Evolutionary conservation across 1,140 invertebrate genomes (phyloP), one percentile per base, ranked within the genome.

Genomic region (Melanaphis sacchari): DNA sequence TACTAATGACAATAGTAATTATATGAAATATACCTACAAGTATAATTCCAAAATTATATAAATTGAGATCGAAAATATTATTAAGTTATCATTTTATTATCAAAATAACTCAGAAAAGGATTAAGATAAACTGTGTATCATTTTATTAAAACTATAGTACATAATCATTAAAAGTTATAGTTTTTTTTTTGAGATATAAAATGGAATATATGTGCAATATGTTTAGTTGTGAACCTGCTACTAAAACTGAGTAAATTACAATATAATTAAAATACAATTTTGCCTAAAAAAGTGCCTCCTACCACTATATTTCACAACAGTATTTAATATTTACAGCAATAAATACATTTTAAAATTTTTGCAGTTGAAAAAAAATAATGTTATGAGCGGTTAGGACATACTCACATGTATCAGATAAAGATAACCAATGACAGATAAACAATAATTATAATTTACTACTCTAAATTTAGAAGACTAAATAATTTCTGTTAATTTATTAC

Each of bases 61-160:
- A 89, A 89, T 54, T 89, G 88, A 54, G 88, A 89, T 89, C 46
- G 1, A 89, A 89, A 52, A 54, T 43, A 52, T 43, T 52, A 49
- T 46, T n/a, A 46, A 46, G n/a, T 46, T 18, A 46, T 87, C 22
- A 43, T 36, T 88, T 52, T 49, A 54, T 38, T 89, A 31, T 41
- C 40, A 43, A 43, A 85, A 85, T 84, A 89, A 54, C 43, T 22
- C 9, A 21, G 41, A 41, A 87, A 15, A 87, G 22, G 40, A 26
- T 24, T 0, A 49, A 5, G 66, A 76, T 81, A 81, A 81, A 81
- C 15, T 11, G 5, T 18, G 84, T 1, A 43, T 85, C 15, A 85
- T 85, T 43, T 41, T 43, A 85, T 43, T n/a, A n/a, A 66, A n/a
- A n/a, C n/a, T 76, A 76, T 5, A 76, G 59, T 76, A 5, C 59